A percentile compares a stretch with the other conserved stretches of the same genome.
Conservation (phyloP, 2,113 vertebrate genomes). For the Meleagris gallopavo region DNA sequence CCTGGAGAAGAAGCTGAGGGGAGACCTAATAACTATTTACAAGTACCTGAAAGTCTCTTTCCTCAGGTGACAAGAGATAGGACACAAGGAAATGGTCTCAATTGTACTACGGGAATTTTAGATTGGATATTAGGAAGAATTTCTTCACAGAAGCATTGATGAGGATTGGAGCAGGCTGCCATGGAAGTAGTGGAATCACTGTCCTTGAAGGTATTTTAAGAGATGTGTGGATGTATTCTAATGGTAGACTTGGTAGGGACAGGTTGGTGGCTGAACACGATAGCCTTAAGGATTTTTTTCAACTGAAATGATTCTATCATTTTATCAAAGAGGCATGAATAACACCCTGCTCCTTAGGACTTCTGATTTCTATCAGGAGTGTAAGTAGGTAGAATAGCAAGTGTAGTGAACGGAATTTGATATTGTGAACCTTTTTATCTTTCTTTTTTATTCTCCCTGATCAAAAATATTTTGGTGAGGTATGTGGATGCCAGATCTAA, state of each 20-base stretch:
- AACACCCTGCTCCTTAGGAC: background rate
- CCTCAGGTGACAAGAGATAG: background rate
- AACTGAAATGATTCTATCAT: background rate
- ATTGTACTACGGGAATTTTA: background rate
- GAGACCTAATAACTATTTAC: background rate
- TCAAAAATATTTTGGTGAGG: background rate
- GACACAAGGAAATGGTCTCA: background rate
- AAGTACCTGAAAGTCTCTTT: background rate
- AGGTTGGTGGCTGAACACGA: background rate
- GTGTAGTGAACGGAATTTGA: background rate
- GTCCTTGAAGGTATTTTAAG: background rate
- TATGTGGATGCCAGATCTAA: background rate
- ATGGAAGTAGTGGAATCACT: background rate
- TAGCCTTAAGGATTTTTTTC: background rate
- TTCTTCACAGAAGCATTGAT: background rate
- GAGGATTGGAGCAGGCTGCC: background rate
- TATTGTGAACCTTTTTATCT: background rate
- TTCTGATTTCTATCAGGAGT: background rate
- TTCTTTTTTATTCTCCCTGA: background rate
- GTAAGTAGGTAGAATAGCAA: background rate
- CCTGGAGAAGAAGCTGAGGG: background rate
- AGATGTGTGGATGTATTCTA: background rate
- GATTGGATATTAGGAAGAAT: background rate
- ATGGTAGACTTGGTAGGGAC: background rate
- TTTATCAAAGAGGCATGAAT: background rate